Base-by-base conservation (phyloP, 2,113 vertebrate species). In the Circaetus gallicus region DNA sequence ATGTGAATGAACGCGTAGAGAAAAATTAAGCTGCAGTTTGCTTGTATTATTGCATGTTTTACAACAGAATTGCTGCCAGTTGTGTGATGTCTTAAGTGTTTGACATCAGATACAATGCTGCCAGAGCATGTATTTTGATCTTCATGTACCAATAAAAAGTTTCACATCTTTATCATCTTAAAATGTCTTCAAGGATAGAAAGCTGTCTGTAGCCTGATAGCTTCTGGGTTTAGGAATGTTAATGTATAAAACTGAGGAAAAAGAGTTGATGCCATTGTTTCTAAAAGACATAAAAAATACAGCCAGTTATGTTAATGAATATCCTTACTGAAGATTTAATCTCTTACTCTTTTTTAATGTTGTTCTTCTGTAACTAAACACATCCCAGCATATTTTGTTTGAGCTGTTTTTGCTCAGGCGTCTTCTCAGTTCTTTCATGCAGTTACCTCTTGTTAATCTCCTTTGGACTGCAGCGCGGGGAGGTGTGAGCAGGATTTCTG, bases 21-120 rank as follows among this genome's bases (percentile, higher is more conserved):
- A 31, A 89, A 52, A 89, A 95, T 91, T 47, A 90, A 90, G 80
- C 90, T 58, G 89, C 53, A 19, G 13, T 91, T 94, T 95, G 76
- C 55, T 93, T 74, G 43, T 78, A 6, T 89, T 93, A 82, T 8
- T 92, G 73, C 26, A 19, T 3, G 2, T 89, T 95, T 83, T 90
- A 56, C 71, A 73, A 3, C 65, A 76, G 89, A 63, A 89, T 21
- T 91, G 92, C 89, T 95, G 86, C 87, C 81, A 56, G 65, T 82
- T 87, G 47, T 74, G 89, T 69, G 87, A 42, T 88, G 73, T 63
- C 84, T 96, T 24, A 67, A 84, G 80, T 63, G 86, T 52, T 83
- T 84, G 94, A 71, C 82, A 77, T 65, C 82, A 19, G 70, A 43
- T 76, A 20, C 1, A 1, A 0, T 0, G 3, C 87, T 88, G 73